Evolutionary conservation across 2,113 vertebrate genomes (phyloP).

Genomic region (Apodemus speciosus): DNA sequence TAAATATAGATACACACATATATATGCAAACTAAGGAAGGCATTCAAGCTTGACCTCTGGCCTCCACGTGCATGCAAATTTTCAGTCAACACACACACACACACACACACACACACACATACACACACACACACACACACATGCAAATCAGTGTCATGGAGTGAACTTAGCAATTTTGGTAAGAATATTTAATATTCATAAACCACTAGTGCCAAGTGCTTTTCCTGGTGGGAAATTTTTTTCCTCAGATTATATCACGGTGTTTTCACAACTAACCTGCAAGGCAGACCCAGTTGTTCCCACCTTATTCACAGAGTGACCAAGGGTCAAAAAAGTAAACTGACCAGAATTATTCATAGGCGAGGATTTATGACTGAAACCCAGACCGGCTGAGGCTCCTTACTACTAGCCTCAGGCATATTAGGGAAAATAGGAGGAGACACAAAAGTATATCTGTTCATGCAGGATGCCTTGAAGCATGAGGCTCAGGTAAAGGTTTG

Average conservation of each 20-base stretch:
- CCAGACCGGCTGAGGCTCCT: neutral
- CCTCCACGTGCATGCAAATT: no score
- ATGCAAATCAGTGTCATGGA: neutral
- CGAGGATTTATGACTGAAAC: neutral
- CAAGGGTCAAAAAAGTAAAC: neutral
- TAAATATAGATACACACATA: no score
- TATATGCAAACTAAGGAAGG: neutral
- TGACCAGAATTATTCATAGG: neutral
- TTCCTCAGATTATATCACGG: neutral
- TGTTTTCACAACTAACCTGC: neutral
- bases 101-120: neutral
- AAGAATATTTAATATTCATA: neutral
- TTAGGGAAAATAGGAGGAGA: no score
- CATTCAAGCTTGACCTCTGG: neutral
- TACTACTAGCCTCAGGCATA: neutral
- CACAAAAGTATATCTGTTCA: rapidly evolving
- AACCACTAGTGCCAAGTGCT: neutral
- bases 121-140: no score
- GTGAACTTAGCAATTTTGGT: neutral
- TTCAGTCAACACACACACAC: neutral
- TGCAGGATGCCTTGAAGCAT: no score
- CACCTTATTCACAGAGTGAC: neutral
- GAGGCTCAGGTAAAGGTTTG: no score
- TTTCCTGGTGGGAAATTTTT: no score
- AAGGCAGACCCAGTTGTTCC: neutral